These are phyloP conservation scores for Atrichornis clamosus DNA, from an alignment of 2,113 vertebrate species.

Conservation along the genomic window DNA sequence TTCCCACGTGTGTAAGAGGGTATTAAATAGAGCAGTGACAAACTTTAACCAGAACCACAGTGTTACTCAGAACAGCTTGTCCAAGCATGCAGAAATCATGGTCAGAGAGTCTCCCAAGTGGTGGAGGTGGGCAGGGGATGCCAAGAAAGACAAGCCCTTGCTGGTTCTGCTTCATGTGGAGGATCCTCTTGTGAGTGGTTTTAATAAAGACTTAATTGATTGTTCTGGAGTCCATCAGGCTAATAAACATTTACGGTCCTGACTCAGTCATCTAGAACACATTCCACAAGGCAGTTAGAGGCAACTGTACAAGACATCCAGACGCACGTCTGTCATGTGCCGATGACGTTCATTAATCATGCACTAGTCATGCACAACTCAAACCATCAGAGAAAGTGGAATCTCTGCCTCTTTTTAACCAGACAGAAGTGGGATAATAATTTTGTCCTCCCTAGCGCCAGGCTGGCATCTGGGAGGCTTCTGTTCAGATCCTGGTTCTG, in stretches of 20 bases:
- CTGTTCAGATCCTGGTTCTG: background rate
- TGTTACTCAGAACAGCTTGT: constrained; percentile 16
- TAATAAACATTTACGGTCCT: constrained; percentile 23
- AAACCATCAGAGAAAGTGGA: background rate
- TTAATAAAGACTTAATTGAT: constrained; percentile 41
- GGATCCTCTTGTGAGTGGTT: background rate
- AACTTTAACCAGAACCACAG: constrained; percentile 16
- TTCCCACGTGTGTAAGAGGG: background rate
- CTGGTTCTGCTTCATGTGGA: background rate
- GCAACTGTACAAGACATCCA: background rate
- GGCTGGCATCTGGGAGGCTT: rapidly evolving
- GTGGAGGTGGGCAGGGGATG: background rate
- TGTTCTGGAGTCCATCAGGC: constrained; percentile 3
- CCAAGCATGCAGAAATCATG: background rate
- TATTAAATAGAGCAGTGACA: background rate
- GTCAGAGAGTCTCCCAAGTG: background rate
- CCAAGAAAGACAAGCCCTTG: background rate
- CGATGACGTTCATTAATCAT: background rate
- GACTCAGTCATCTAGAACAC: constrained; percentile 29
- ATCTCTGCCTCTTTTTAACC: background rate
- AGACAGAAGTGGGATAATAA: background rate
- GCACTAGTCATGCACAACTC: background rate
- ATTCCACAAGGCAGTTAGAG: background rate
- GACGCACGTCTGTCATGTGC: background rate
- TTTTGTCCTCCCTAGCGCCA: background rate